Base-by-base conservation (phyloP, 2,113 vertebrate species). In the Zingel zingel region DNA sequence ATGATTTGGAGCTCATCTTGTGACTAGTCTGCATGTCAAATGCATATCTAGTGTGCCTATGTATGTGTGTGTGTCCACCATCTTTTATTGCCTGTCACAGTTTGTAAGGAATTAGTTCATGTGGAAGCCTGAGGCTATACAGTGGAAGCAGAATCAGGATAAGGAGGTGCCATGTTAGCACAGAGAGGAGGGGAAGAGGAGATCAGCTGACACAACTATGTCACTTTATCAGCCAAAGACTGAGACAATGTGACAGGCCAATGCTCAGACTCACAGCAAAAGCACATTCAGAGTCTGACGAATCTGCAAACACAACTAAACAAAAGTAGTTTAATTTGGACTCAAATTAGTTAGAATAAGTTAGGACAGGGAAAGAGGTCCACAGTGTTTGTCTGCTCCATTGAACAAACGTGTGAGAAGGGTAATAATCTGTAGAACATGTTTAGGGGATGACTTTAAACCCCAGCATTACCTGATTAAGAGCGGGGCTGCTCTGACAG, bases 381-480 rank as follows among this genome's bases (percentile, higher is more conserved):
- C 53, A 56, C 4, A 2, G 56, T 15, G 7, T 14, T 58, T 65
- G 85, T 74, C 36, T 74, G 72, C 56, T 72, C 68, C 33, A 77
- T 3, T 65, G 23, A 82, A 85, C 25, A 62, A 54, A 67, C 45
- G 61, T 59, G 74, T 58, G 62, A 73, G 62, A 67, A 30, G 18
- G 23, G 56, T 73, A 83, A 87, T 82, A 79, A 87, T 84, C 82
- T 79, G 72, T 69, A 43, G 50, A 69, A 74, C 78, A 84, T 30
- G 50, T 86, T 89, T 77, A 77, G 57, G 59, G 56, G 66, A 77
- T 67, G 84, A 67, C 84, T 83, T 84, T 81, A 92, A 91, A 94
- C 74, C 83, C 74, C 15, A 33, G 90, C 80, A 90, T 94, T 91
- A 93, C 88, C 85, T 87, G 88, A 93, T 94, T 90, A 94, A 88